Conservation (phyloP, 2,797 vertebrate genomes). For the Phoeniculus purpureus region DNA sequence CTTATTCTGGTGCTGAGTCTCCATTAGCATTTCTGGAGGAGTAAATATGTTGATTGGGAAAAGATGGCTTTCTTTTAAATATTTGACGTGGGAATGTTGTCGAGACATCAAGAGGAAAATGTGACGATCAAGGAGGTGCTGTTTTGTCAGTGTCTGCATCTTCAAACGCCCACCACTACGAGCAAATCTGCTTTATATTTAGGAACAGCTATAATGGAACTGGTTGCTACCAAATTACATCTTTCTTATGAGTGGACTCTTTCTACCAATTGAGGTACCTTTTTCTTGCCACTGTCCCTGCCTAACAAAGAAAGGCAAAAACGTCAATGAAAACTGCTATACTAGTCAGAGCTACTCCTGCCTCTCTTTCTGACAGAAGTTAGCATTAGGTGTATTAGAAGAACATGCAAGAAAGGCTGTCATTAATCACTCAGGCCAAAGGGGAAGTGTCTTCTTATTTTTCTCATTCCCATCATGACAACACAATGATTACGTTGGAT, state of each 20-base stretch:
- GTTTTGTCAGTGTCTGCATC: constrained; percentile 9
- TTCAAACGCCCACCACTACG: constrained; percentile 1
- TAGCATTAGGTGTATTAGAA: neutral
- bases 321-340: neutral
- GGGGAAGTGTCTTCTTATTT: neutral
- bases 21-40: constrained; percentile 56
- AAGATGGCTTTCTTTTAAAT: constrained; percentile 1
- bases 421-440: neutral
- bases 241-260: neutral
- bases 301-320: neutral
- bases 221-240: neutral
- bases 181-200: constrained; percentile 44
- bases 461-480: neutral
- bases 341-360: neutral
- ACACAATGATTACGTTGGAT: neutral
- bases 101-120: constrained; percentile 27
- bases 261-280: neutral
- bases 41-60: neutral
- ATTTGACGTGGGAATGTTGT: neutral
- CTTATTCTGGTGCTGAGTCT: neutral
- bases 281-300: neutral
- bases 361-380: neutral
- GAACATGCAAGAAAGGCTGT: neutral
- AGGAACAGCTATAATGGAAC: neutral
- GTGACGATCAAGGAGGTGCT: constrained; percentile 40